Evolutionary conservation across 2,113 vertebrate genomes (phyloP).

Genomic region (Emydocephalus ijimae): DNA sequence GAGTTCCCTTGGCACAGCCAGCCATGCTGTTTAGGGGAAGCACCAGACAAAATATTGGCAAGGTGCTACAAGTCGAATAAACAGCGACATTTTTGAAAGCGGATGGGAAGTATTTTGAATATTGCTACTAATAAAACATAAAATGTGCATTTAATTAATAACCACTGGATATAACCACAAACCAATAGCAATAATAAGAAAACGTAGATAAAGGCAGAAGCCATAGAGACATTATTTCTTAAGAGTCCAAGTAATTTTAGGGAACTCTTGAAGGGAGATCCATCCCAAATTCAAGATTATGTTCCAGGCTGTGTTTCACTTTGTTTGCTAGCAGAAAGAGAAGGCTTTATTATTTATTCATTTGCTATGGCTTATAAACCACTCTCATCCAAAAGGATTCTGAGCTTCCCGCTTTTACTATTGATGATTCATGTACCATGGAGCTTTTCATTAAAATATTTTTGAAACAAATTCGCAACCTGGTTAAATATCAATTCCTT

Average conservation of each 20-base stretch:
- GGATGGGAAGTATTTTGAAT: background rate
- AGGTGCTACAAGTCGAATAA: background rate
- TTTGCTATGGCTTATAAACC: background rate
- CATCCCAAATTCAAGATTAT: background rate
- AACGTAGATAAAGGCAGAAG: background rate
- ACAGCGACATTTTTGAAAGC: background rate
- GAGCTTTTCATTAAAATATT: background rate
- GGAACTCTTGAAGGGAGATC: background rate
- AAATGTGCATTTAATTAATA: background rate
- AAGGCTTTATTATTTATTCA: background rate
- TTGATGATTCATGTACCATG: background rate
- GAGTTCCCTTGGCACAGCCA: background rate
- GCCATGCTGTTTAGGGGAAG: background rate
- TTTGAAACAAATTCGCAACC: background rate
- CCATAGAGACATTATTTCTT: background rate
- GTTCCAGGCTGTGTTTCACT: background rate
- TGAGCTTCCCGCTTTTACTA: background rate
- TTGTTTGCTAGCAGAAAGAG: background rate
- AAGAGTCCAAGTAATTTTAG: background rate
- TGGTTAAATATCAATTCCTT: background rate
- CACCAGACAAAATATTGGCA: conserved; percentile 8
- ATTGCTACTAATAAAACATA: background rate
- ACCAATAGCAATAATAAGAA: background rate
- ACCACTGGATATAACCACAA: background rate
- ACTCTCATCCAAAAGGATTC: background rate